Conservation (phyloP, 2,797 vertebrate species). For the Okamejei kenojei region DNA sequence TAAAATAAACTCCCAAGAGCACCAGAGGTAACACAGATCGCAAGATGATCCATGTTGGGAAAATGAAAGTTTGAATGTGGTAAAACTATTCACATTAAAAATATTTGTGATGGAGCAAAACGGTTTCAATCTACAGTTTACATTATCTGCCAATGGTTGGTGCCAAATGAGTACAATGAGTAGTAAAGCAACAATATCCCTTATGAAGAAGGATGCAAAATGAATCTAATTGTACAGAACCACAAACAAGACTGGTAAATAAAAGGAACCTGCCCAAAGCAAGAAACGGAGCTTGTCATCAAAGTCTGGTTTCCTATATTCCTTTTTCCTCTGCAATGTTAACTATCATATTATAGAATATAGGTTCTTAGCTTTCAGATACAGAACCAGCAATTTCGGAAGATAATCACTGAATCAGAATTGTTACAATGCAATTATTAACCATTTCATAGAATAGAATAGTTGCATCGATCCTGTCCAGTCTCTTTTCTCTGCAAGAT, state of each 20-base stretch:
- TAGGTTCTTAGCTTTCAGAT: not conserved
- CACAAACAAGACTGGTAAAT: not conserved
- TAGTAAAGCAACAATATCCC: not conserved
- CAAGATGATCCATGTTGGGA: not conserved
- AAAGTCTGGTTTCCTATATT: not conserved
- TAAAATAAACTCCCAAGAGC: not conserved
- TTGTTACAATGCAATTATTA: no score
- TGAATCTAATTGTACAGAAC: not conserved
- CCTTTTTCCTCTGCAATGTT: not conserved
- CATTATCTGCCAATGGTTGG: no score
- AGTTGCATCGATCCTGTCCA: no score
- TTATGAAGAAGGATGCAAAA: not conserved
- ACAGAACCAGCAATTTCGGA: not conserved
- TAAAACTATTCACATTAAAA: not conserved
- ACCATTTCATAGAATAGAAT: no score
- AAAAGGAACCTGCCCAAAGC: not conserved
- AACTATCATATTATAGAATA: not conserved
- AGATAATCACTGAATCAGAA: no score
- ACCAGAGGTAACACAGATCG: no score
- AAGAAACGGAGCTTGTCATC: not conserved
- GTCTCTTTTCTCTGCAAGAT: no score
- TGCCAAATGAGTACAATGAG: not conserved
- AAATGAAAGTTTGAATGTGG: not conserved
- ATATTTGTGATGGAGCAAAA: not conserved
- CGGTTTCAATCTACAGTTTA: not conserved